Base-by-base conservation (phyloP, 37 sponge, comb jelly and placozoan species). In the Diacarnus erythraeanus region DNA sequence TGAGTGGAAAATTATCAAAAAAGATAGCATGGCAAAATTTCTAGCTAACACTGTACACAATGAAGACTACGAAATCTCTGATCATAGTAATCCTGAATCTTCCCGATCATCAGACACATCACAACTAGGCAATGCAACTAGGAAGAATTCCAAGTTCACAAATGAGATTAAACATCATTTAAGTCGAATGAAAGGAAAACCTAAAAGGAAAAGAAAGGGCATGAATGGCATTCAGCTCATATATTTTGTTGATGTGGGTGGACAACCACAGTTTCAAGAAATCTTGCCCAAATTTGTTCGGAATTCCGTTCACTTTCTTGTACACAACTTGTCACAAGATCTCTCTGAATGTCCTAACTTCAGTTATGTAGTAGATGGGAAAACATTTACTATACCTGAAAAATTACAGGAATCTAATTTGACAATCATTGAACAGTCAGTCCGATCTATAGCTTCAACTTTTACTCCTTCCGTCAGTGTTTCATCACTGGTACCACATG, bases 371-470 rank as follows among this genome's bases (percentile, higher is more conserved):
- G 39, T 69, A 10, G 31, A 69, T 36, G 69, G 69, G 20, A 33
- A 37, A 36, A 69, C 9, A 35, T 69, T 37, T 31, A 31, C 69
- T 36, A 35, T 69, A 17, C 69, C 69, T 37, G 69, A 69, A 36
- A 33, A 31, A 33, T 36, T 69, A 39, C 21, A 31, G 8, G 69
- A 36, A 29, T 31, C 69, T 3, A 69, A 69, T 20, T 3, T 18
- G 6, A 33, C 25, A 3, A 37, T 37, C 21, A 31, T 69, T 69
- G 69, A 69, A 36, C 69, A 69, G 38, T 69, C 69, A 36, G 21
- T 69, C 4, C 69, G 69, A 31, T 37, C 69, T 10, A 69, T 69
- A 47, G 12, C 51, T 47, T 47, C 51, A 15, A 12, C 12, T 47
- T n/a, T n/a, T n/a, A n/a, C n/a, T n/a, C n/a, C n/a, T n/a, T n/a